phyloP scores from a whole-genome alignment of 2,113 vertebrate genomes.

The Nothoprocta pentlandii region DNA sequence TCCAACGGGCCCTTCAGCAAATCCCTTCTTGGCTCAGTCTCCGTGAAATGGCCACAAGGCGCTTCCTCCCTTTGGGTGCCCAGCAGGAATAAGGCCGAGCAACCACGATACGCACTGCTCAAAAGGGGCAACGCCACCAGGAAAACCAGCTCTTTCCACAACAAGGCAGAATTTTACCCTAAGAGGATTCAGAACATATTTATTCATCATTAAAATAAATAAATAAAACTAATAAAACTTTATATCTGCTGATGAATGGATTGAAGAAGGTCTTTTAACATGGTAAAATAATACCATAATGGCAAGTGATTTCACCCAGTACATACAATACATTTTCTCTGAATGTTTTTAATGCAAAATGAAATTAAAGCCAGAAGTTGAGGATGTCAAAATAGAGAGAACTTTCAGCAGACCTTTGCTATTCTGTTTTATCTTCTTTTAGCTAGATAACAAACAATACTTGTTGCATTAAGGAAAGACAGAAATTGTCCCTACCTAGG shows the following conservation, averaged over 20 bases:
- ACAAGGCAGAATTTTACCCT: neutral
- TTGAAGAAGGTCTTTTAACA: neutral
- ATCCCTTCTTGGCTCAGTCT: neutral
- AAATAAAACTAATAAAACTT: neutral
- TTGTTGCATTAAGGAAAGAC: neutral
- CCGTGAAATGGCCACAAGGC: neutral
- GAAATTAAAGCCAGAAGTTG: neutral
- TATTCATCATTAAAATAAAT: neutral
- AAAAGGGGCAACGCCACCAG: neutral
- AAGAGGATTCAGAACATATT: neutral
- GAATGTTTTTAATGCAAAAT: neutral
- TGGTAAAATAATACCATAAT: neutral
- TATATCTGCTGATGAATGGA: neutral
- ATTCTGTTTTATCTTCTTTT: neutral
- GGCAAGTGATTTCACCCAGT: neutral
- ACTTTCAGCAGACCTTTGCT: neutral
- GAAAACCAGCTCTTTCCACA: slow-evolving; percentile 29
- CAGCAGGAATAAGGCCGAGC: neutral
- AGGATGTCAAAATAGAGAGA: neutral
- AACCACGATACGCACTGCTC: neutral
- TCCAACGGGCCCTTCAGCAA: slow-evolving; percentile 5
- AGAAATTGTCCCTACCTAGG: accelerated
- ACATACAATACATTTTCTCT: neutral
- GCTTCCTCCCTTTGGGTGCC: neutral
- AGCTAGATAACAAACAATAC: neutral